Conservation (phyloP, 1,140 invertebrate species). For the Euschistus heros region DNA sequence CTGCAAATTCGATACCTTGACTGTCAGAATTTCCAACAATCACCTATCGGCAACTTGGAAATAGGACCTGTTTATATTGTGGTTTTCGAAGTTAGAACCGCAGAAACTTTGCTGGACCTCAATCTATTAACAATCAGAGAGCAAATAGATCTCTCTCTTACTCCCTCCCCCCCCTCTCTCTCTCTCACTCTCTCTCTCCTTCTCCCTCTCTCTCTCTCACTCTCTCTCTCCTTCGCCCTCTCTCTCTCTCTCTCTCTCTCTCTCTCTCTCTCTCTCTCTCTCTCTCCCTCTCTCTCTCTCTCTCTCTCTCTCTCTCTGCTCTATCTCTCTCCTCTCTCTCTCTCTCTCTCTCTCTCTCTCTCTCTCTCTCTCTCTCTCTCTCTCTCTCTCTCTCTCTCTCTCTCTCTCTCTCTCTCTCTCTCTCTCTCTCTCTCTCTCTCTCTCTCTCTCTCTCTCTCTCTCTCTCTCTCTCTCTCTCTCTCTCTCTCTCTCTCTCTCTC, state of each 20-base stretch:
- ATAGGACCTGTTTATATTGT: no score
- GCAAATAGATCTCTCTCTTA: neutral
- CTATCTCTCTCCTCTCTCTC: neutral
- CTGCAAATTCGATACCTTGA: no score
- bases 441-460: constrained; percentile 4
- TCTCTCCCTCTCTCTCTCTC: neutral
- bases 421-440: constrained; percentile 2
- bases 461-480: constrained; percentile 13
- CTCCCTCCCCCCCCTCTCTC: constrained; percentile 3
- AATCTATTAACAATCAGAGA: no score
- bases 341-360: constrained; percentile 13
- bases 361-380: constrained; percentile 7
- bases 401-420: constrained; percentile 13
- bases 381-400: constrained; percentile 3
- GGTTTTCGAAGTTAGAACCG: no score
- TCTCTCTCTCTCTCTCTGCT: neutral
- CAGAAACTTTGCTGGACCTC: no score
- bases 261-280: neutral
- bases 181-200: constrained; percentile 1
- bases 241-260: constrained; percentile 1
- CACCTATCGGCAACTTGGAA: no score
- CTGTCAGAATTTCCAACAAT: no score
- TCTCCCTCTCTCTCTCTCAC: constrained; percentile 10
- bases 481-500: constrained; percentile 11
- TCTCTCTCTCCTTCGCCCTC: constrained; percentile 3